phyloP scores from a whole-genome alignment of 2,797 vertebrate genomes.

The Bradypodion ventrale region DNA sequence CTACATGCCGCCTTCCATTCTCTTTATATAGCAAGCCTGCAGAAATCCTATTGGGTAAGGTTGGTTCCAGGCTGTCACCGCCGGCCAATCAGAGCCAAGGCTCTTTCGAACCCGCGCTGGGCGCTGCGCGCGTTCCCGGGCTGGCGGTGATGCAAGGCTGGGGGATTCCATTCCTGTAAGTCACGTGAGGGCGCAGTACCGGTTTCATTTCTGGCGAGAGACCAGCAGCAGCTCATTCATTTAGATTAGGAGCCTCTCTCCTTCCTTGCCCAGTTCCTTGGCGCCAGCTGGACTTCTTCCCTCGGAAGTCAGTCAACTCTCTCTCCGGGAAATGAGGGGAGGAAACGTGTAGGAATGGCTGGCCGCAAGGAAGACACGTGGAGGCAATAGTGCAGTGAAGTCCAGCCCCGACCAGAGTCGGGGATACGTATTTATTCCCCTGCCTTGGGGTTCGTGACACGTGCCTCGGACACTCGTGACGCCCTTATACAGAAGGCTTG shows the following conservation, averaged over 20 bases:
- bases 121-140: rapidly evolving
- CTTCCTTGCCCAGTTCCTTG: no score
- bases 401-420: no score
- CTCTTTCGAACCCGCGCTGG: no score
- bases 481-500: no score
- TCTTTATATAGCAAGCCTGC: not conserved
- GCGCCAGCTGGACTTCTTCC: not conserved
- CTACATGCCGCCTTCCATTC: rapidly evolving
- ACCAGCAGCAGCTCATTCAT: no score
- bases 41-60: not conserved
- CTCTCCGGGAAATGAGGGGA: not conserved
- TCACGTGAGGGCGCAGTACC: not conserved
- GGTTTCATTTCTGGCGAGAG: constrained; percentile 9
- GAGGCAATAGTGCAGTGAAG: no score
- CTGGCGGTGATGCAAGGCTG: not conserved
- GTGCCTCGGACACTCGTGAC: no score
- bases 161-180: constrained; percentile 10
- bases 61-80: rapidly evolving
- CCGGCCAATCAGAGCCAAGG: constrained; percentile 2
- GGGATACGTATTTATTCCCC: no score
- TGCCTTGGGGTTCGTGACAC: no score
- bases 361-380: no score
- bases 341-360: no score
- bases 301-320: not conserved
- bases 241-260: no score